Percentiles rank a stretch among this genome's conserved stretches.
These are phyloP conservation scores for Belonocnema kinseyi DNA, from an alignment of 1,140 invertebrate species.

Conservation along the genomic window DNA sequence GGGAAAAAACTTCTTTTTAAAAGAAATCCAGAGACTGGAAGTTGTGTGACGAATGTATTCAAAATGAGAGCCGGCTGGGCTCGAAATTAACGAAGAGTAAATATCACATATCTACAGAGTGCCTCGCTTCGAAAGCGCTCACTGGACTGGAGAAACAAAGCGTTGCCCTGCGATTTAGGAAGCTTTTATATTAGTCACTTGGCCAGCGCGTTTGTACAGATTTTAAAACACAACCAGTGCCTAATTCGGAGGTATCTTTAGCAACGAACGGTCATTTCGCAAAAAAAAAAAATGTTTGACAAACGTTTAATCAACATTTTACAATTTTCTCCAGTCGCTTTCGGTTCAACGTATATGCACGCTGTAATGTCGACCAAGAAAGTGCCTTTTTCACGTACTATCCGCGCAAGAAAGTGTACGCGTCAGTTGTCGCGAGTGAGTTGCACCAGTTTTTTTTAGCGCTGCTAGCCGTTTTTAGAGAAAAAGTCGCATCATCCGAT, in stretches of 20 bases:
- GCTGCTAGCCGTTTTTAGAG: conserved; percentile 25
- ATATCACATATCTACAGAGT: conserved; percentile 15
- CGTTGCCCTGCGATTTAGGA: not conserved
- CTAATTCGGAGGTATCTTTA: not conserved
- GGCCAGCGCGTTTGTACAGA: not conserved
- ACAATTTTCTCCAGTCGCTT: not conserved
- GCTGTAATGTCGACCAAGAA: conserved; percentile 36
- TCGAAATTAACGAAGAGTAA: not conserved
- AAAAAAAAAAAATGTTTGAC: not conserved
- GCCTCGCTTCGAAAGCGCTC: not conserved
- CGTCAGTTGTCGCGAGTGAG: conserved; percentile 23
- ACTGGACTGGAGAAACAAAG: not conserved
- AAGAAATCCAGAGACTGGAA: not conserved
- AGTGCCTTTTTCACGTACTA: conserved; percentile 46
- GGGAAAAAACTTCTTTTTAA: not conserved
- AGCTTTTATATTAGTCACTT: not conserved
- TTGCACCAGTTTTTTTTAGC: not conserved
- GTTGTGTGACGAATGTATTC: not conserved
- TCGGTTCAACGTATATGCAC: not conserved
- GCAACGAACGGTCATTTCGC: not conserved
- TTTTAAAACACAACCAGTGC: not conserved
- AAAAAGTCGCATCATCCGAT: not conserved
- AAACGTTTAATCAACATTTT: not conserved
- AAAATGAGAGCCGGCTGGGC: not conserved
- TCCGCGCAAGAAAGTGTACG: not conserved